Conservation (phyloP, 2,113 vertebrate species). For the Stegastes partitus region DNA sequence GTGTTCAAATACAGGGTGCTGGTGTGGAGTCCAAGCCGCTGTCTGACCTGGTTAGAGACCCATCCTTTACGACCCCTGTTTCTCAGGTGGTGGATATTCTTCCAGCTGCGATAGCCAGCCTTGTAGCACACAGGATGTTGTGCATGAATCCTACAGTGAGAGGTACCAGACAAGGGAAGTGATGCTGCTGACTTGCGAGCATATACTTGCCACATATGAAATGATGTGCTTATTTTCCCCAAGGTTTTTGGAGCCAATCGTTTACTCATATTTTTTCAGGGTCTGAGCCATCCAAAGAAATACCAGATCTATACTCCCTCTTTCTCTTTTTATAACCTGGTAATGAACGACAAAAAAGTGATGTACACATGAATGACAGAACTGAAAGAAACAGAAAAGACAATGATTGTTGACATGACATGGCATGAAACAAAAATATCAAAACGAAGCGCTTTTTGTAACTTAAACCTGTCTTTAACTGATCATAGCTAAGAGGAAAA, state of each 20-base stretch:
- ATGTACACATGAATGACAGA: slow-evolving; percentile 2
- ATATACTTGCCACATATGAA: slow-evolving; percentile 83
- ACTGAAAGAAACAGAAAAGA: not conserved
- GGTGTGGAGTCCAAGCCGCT: slow-evolving; percentile 78
- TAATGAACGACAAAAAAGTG: slow-evolving; percentile 47
- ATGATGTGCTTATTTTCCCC: slow-evolving; percentile 84
- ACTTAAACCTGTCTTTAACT: not conserved
- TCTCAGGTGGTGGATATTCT: slow-evolving; percentile 76
- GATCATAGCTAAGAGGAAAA: not conserved
- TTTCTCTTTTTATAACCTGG: slow-evolving; percentile 59
- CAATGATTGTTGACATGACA: not conserved
- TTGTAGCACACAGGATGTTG: slow-evolving; percentile 48
- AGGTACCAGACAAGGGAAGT: slow-evolving; percentile 54
- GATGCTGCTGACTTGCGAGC: slow-evolving; percentile 78
- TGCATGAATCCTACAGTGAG: slow-evolving; percentile 79
- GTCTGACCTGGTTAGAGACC: slow-evolving; percentile 72
- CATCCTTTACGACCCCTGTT: slow-evolving; percentile 75
- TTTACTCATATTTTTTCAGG: slow-evolving; percentile 87
- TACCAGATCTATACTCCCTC: slow-evolving; percentile 6
- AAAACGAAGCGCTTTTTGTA: not conserved
- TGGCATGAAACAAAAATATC: not conserved
- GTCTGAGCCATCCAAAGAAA: slow-evolving; percentile 50
- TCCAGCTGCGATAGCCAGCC: slow-evolving; percentile 58
- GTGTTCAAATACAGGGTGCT: slow-evolving; percentile 85
- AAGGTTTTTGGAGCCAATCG: slow-evolving; percentile 85